These are phyloP conservation scores for Probaryconus sp. DNA, from an alignment of 1,140 invertebrate species.

Conservation along the genomic window DNA sequence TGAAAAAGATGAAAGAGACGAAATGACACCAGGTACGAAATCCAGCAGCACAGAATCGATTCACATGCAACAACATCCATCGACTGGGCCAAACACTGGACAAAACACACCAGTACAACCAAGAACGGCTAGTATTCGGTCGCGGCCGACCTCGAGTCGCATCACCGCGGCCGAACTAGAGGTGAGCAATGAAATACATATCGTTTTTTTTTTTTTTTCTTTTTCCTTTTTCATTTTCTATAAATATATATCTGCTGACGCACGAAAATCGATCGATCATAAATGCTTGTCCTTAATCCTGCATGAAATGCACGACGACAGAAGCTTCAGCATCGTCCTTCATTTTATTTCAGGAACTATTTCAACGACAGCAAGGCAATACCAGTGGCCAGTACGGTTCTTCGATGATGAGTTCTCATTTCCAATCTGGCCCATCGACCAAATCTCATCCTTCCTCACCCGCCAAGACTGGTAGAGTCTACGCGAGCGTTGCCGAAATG, in stretches of 20 bases:
- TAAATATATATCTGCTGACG: constrained; percentile 19
- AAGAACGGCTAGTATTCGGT: constrained; percentile 91
- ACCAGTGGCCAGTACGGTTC: constrained; percentile 75
- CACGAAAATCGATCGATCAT: constrained; percentile 25
- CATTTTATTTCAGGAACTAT: constrained; percentile 84
- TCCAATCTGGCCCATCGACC: constrained; percentile 82
- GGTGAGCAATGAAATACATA: constrained; percentile 61
- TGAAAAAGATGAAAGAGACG: constrained; percentile 84
- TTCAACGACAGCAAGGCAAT: constrained; percentile 86
- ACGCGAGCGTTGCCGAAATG: constrained; percentile 97
- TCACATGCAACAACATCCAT: constrained; percentile 79
- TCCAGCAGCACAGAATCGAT: constrained; percentile 90
- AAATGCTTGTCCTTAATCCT: constrained; percentile 56
- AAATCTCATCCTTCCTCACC: constrained; percentile 83
- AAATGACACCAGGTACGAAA: constrained; percentile 82
- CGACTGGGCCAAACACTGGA: constrained; percentile 73
- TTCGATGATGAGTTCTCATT: constrained; percentile 85
- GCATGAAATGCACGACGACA: constrained; percentile 61
- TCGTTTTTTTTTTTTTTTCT: constrained; percentile 16
- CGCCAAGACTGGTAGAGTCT: constrained; percentile 85
- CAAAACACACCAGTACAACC: constrained; percentile 82
- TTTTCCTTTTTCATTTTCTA: constrained; percentile 8
- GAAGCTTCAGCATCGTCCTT: constrained; percentile 68
- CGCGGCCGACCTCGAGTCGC: constrained; percentile 89
- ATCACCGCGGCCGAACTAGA: constrained; percentile 94